Base-by-base conservation (phyloP, 2,888 invertebrate genomes). In the Acleris sparsana region DNA sequence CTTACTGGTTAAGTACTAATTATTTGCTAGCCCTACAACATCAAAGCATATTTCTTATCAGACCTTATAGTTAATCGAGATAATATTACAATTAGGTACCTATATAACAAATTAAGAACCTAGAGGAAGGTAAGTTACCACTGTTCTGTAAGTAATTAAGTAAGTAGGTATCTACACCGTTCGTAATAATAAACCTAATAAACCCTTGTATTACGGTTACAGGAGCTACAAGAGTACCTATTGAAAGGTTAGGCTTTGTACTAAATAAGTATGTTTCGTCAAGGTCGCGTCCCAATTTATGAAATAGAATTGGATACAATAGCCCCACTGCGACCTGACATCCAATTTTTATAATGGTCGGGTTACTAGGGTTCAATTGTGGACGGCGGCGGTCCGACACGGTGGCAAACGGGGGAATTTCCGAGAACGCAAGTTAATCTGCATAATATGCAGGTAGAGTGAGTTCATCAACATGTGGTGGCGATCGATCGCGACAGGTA, bases 371-470 rank as follows among this genome's bases (percentile, higher is more conserved):
- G 44, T 56, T 56, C 44, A 55, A 56, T 61, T 56, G 61, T 61
- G 33, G 33, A 33, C 33, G 33, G 33, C 33, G 33, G 33, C 33
- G 11, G 33, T 51, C 57, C 57, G 29, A 29, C 48, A 29, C n/a
- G 56, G 61, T 29, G 33, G 52, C 52, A 46, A 48, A 33, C 67
- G 70, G 62, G 62, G 69, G 69, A 62, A 71, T 73, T 79, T 80
- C 77, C 70, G 70, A 71, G 73, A 76, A 73, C 69, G 76, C 75
- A 72, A 68, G 70, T 75, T 77, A 80, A 84, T 88, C 78, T 83
- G 83, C 86, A 87, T 87, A 87, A 83, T 80, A 85, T 85, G 85
- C 83, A 80, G 85, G 84, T 76, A 77, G 78, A 63, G 71, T 80
- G 84, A 78, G 86, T 85, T 86, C 85, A 86, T 86, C 85, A 83